Base-by-base conservation (phyloP, 2,888 invertebrate species). In the Syrista parreyssii region DNA sequence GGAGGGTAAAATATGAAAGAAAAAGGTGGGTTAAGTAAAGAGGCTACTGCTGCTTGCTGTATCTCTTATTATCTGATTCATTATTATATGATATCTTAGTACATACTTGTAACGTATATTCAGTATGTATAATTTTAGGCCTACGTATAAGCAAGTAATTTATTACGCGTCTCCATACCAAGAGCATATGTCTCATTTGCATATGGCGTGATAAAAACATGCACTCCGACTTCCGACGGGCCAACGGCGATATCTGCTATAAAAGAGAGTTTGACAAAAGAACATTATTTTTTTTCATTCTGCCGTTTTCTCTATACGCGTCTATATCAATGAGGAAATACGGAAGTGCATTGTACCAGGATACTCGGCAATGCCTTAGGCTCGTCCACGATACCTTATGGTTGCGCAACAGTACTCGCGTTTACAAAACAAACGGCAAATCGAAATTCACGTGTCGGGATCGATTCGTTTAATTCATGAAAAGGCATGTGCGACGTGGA, bases 131-230 rank as follows among this genome's bases (percentile, higher is more conserved):
- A 88, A 88, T 88, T 88, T 88, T 84, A 84, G 87, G 88, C 85
- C 86, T 85, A 85, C 85, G 86, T 86, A 84, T 83, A 83, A 80
- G 80, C 79, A 81, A 83, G 85, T 86, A 89, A 89, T 88, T 88
- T 89, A 88, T 88, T 87, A 87, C 83, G 84, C 84, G 84, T 68
- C 68, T 55, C 79, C 84, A 81, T 80, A 80, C 78, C 81, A 83
- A 83, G 85, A 84, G 85, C 88, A 88, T 86, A 86, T 88, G 88
- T 87, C 86, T 84, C 84, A 88, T 88, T 88, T 87, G 87, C 88
- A 88, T 88, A 86, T 88, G 85, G 88, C 88, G 88, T 88, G 88
- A 86, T 87, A 86, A 82, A 81, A 81, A 82, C 71, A n/a, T 33
- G 83, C 84, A 85, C 79, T 76, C 80, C 78, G 81, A 83, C 83